phyloP scores from a whole-genome alignment of 2,113 vertebrate species.

The Gadus chalcogrammus region DNA sequence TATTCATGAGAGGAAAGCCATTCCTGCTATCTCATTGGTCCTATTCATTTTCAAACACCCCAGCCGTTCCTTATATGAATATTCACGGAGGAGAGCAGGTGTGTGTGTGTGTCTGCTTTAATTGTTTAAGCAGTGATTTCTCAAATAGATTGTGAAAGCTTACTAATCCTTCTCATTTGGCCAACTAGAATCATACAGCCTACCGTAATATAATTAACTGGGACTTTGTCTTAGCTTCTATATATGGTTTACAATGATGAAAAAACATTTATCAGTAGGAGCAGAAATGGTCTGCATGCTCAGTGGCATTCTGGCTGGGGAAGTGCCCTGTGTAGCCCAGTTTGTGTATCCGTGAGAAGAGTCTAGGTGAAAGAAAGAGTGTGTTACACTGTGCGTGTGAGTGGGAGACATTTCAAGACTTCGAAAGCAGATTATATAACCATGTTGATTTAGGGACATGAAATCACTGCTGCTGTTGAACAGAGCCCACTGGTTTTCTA shows the following conservation, averaged over 20 bases:
- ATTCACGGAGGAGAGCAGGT: neutral
- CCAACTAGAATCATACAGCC: neutral
- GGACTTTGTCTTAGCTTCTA: neutral
- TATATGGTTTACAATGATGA: too few species aligned
- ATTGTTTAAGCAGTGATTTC: too few species aligned
- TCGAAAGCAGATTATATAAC: conserved; percentile 6
- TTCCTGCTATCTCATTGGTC: neutral
- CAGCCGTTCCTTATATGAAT: neutral
- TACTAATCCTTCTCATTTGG: too few species aligned
- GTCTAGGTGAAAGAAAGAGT: neutral
- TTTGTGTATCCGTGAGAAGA: neutral
- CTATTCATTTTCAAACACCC: neutral
- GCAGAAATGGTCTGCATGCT: too few species aligned
- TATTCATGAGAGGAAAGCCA: neutral
- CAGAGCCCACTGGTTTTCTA: neutral
- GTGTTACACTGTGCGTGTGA: neutral
- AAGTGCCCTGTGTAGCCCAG: neutral
- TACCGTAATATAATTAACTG: neutral
- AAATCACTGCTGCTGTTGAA: neutral
- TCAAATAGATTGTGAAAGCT: too few species aligned
- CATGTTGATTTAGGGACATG: neutral
- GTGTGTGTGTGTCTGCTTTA: neutral
- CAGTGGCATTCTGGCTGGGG: too few species aligned
- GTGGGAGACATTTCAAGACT: neutral
- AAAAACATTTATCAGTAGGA: too few species aligned